Percentiles rank a stretch among this genome's conserved stretches.
phyloP scores from a whole-genome alignment of 2,113 vertebrate genomes.

The Oriolus oriolus region DNA sequence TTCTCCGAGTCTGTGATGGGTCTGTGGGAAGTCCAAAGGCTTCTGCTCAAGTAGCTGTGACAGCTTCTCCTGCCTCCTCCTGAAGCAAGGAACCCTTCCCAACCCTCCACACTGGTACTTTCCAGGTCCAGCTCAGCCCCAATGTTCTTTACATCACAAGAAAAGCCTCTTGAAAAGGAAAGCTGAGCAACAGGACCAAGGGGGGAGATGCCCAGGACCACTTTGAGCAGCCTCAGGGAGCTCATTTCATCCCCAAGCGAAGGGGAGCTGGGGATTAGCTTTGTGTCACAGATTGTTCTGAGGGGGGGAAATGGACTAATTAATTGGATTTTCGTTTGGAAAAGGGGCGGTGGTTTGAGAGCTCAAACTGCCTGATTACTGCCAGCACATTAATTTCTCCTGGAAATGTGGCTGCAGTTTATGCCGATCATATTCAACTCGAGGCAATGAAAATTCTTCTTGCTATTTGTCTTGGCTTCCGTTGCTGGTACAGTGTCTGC shows the following conservation, averaged over 20 bases:
- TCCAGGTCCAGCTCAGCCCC: neutral
- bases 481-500: conserved; percentile 46
- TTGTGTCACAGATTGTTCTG: neutral
- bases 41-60: neutral
- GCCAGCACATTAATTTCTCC: conserved; percentile 19
- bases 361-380: neutral
- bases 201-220: neutral
- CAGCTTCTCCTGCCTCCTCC: neutral
- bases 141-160: neutral
- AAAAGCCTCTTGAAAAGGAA: neutral
- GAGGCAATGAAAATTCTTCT: conserved; percentile 24
- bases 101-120: accelerated
- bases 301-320: neutral
- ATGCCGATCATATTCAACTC: conserved; percentile 19
- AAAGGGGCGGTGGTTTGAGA: neutral
- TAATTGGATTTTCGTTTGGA: neutral
- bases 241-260: neutral
- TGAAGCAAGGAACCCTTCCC: neutral
- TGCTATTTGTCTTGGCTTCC: conserved; percentile 33
- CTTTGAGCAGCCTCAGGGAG: neutral
- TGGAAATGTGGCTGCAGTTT: conserved; percentile 32
- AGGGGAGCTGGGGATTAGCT: neutral
- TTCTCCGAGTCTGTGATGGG: neutral
- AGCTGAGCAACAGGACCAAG: neutral
- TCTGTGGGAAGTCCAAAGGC: neutral